Conservation (phyloP, 1,140 invertebrate genomes). For the Listronotus oregonensis region DNA sequence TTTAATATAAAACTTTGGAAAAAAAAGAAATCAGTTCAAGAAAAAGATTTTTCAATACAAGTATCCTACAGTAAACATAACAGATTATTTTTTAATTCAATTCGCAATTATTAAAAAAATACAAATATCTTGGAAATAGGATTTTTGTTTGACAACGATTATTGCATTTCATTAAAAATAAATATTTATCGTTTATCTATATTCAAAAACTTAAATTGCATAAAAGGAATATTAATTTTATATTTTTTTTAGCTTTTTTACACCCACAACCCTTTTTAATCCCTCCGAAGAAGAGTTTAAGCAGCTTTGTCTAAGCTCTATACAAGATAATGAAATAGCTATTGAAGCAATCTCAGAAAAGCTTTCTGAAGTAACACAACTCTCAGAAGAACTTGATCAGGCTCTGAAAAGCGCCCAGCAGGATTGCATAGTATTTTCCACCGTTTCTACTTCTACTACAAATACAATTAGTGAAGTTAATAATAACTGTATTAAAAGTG, state of each 20-base stretch:
- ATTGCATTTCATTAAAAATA: too few relatives aligned
- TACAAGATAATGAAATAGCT: conserved; percentile 63
- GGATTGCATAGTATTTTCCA: conserved; percentile 46
- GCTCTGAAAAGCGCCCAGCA: conserved; percentile 61
- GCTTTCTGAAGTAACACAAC: conserved; percentile 67
- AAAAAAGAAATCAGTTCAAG: too few relatives aligned
- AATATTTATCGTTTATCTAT: too few relatives aligned
- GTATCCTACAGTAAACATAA: too few relatives aligned
- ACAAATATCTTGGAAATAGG: too few relatives aligned
- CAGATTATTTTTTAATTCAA: too few relatives aligned
- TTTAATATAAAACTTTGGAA: too few relatives aligned
- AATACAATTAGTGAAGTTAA: conserved; percentile 20
- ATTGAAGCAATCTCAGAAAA: conserved; percentile 68
- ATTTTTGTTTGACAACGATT: too few relatives aligned
- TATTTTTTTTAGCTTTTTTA: conserved; percentile 25
- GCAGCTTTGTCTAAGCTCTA: conserved; percentile 38
- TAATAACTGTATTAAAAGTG: conserved; percentile 18
- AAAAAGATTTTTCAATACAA: too few relatives aligned
- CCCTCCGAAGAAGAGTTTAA: conserved; percentile 27
- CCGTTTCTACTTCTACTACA: conserved; percentile 41
- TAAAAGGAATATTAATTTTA: too few relatives aligned
- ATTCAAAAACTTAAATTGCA: too few relatives aligned
- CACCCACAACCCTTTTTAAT: background rate
- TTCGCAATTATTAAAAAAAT: too few relatives aligned
- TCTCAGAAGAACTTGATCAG: conserved; percentile 69